Conservation (phyloP, 2,888 invertebrate species). For the Eledone cirrhosa region DNA sequence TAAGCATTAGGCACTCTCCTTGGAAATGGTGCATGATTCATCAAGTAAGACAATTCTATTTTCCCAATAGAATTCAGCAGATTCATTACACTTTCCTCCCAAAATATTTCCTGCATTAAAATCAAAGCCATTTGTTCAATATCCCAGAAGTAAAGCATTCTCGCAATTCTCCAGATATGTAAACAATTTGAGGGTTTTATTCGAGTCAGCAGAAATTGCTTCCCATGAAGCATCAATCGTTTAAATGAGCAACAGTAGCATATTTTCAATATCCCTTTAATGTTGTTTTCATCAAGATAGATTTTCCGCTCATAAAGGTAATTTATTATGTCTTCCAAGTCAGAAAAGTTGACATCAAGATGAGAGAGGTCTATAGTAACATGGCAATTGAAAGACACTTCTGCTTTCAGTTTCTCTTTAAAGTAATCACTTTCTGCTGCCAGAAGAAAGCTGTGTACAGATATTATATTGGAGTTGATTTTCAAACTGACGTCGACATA, state of each 20-base stretch:
- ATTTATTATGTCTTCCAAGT: background rate
- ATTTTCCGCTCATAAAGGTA: background rate
- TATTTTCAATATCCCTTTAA: background rate
- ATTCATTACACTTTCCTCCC: background rate
- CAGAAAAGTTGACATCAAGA: background rate
- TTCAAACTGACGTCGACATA: background rate
- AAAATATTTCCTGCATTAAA: background rate
- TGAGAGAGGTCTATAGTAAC: background rate
- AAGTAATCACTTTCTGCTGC: slow-evolving; percentile 12
- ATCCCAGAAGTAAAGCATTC: background rate
- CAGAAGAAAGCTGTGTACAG: background rate
- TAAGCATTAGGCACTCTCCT: background rate
- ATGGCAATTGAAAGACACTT: too few relatives aligned
- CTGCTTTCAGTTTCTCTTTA: too few relatives aligned
- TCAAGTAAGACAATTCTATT: background rate
- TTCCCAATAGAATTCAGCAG: background rate
- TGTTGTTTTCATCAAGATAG: background rate
- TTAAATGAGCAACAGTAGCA: background rate
- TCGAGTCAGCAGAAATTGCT: background rate
- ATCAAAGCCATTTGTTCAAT: background rate
- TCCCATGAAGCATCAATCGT: background rate
- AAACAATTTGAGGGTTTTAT: background rate
- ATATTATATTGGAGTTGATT: background rate
- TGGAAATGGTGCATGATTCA: background rate
- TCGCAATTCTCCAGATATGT: background rate